A percentile compares a stretch with the other conserved stretches of the same genome.
Conservation (phyloP, 2,888 invertebrate genomes). For the Drosophila nr. perissopoda region DNA sequence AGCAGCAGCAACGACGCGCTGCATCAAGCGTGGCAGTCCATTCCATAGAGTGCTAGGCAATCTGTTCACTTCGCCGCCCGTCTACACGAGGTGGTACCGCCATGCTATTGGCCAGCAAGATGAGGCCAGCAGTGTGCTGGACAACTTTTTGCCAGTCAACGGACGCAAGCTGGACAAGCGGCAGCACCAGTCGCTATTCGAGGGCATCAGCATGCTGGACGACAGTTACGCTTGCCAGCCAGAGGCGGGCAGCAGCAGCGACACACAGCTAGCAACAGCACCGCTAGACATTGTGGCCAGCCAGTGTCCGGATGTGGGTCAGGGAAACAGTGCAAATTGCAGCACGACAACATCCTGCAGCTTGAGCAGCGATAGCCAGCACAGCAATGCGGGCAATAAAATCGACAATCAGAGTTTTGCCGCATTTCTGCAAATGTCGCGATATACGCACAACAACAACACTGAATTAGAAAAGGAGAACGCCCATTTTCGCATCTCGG, state of each 20-base stretch:
- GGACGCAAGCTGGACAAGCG: conserved; percentile 82
- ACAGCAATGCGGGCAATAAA: conserved; percentile 35
- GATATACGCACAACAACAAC: conserved; percentile 89
- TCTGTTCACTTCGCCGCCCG: conserved; percentile 79
- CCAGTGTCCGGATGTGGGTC: background rate
- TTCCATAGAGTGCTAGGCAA: conserved; percentile 77
- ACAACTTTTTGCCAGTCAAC: conserved; percentile 80
- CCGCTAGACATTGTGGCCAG: conserved; percentile 57
- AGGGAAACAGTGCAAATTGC: conserved; percentile 28
- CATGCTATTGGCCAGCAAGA: conserved; percentile 31
- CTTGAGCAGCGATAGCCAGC: conserved; percentile 56
- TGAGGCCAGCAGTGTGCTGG: conserved; percentile 66
- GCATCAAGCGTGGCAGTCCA: conserved; percentile 66
- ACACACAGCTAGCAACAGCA: conserved; percentile 6
- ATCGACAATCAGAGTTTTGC: conserved; percentile 88
- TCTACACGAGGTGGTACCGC: conserved; percentile 77
- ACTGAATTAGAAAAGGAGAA: conserved; percentile 94
- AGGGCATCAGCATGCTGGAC: conserved; percentile 76
- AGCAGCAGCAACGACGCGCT: conserved; percentile 1
- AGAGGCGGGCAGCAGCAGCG: background rate
- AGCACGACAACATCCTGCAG: conserved; percentile 38
- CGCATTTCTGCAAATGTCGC: conserved; percentile 90
- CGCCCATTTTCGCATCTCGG: conserved; percentile 93
- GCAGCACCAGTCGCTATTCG: conserved; percentile 78
- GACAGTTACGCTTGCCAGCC: conserved; percentile 41